phyloP scores from a whole-genome alignment of 2,888 invertebrate species.

The Melanophora roralis region DNA sequence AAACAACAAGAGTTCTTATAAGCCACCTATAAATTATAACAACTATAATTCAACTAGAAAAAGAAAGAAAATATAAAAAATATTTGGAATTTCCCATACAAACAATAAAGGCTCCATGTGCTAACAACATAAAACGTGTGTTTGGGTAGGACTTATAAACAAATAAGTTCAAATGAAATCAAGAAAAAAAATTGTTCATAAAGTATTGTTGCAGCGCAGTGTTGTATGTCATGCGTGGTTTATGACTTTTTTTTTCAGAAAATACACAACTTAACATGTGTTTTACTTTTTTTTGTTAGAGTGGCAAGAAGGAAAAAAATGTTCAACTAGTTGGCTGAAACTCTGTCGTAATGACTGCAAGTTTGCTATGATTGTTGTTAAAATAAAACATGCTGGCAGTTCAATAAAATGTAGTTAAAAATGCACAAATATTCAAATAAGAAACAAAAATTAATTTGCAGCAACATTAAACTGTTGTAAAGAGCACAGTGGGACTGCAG shows the following conservation, averaged over 20 bases:
- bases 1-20: background rate
- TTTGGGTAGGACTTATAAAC: background rate
- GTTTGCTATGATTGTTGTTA: background rate
- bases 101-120: conserved; percentile 31
- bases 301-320: background rate
- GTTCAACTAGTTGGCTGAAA: background rate
- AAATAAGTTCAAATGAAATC: conserved; percentile 21
- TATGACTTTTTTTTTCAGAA: conserved; percentile 2
- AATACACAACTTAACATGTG: background rate
- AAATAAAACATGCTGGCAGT: conserved; percentile 55
- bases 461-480: conserved; percentile 15
- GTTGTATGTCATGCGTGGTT: conserved; percentile 37
- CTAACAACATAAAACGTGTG: conserved; percentile 4
- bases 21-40: conserved; percentile 22
- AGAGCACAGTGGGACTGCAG: conserved; percentile 1
- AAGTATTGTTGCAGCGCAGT: conserved; percentile 34
- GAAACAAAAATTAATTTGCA: conserved; percentile 32
- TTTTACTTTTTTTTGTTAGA: background rate
- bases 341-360: background rate
- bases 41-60: background rate
- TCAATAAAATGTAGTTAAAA: conserved; percentile 48
- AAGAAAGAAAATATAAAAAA: background rate
- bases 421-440: conserved; percentile 10
- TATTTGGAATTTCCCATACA: conserved; percentile 24
- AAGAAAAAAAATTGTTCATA: conserved; percentile 48